Base-by-base conservation (phyloP, 2,888 invertebrate species). In the Abrostola tripartita region DNA sequence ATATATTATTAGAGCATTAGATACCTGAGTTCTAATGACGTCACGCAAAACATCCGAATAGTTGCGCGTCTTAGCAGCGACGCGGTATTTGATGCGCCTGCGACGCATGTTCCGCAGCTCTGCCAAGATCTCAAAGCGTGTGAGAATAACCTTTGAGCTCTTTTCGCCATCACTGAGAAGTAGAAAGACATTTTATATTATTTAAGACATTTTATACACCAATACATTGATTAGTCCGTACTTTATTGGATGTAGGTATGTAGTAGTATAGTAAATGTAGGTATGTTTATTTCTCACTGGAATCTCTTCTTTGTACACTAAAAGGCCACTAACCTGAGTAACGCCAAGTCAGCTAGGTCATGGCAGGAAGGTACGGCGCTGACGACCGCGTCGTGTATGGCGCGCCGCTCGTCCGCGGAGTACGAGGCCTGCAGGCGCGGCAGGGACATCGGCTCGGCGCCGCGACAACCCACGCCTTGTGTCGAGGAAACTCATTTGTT, bases 21-120 rank as follows among this genome's bases (percentile, higher is more conserved):
- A 88, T 67, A 93, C 95, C 90, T 92, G 97, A 79, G 95, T 95
- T 83, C 86, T 90, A 72, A 96, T 96, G 44, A 96, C 94, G 78
- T 95, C 96, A 1, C 95, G 89, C 47, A 96, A 88, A 9, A 95
- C 93, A 83, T 96, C 95, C 0, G 95, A 95, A 81, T 96, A 95
- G 85, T 95, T 95, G 76, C 92, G 92, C 7, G 92, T 90, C 76
- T 95, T 95, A 55, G 95, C 94, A 56, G 96, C 95, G 38, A 95
- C 95, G 70, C 95, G 92, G 85, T 96, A 96, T 86, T 95, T 95
- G 52, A 95, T 85, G 76, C 96, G 92, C 12, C 96, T 92, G 11
- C 96, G 92, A 87, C 95, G 95, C 85, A 95, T 95, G 85, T 96
- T 95, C 52, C 96, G 93, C 83, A 95, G 92, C 78, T 94, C 93